Conservation (phyloP, 2,113 vertebrate species). For the Anguilla japonica region DNA sequence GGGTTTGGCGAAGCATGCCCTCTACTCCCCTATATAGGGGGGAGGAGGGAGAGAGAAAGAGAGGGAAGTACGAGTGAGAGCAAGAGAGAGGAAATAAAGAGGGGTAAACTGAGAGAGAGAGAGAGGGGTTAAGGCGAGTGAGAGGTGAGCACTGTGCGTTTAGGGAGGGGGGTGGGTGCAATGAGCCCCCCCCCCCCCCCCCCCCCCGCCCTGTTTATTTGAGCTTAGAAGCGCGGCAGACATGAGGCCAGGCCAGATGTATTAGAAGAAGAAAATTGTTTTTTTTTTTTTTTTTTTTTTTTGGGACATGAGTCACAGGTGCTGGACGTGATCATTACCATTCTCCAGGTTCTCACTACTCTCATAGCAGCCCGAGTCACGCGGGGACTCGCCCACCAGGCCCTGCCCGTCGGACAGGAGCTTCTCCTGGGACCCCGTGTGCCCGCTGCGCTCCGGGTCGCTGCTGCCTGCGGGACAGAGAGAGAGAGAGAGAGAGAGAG, state of each 20-base stretch:
- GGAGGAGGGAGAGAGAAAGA: conserved; percentile 39
- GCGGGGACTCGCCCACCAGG: conserved; percentile 83
- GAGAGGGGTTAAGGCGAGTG: not conserved
- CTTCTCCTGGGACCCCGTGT: conserved; percentile 94
- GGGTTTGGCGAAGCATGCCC: not conserved
- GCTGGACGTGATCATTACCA: conserved; percentile 75
- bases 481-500: not conserved
- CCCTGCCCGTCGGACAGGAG: conserved; percentile 82
- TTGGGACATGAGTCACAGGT: conserved; percentile 36
- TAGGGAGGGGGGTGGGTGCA: conserved; percentile 22
- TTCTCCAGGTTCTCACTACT: conserved; percentile 96
- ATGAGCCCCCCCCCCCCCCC: too few species aligned
- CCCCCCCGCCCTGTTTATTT: conserved; percentile 46
- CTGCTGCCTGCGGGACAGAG: conserved; percentile 83
- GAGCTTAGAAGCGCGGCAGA: conserved; percentile 46
- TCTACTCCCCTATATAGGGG: conserved; percentile 10
- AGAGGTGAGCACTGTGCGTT: conserved; percentile 31
- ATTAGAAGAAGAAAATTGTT: conserved; percentile 34
- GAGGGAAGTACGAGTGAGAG: conserved; percentile 41
- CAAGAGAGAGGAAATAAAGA: conserved; percentile 36
- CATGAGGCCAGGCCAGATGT: conserved; percentile 32
- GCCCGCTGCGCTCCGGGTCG: conserved; percentile 74
- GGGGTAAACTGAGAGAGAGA: not conserved
- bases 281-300: conserved; percentile 19
- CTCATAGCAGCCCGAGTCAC: conserved; percentile 97